A percentile compares a stretch with the other conserved stretches of the same genome.
Evolutionary conservation across 1,140 invertebrate species (phyloP).

Genomic region (Sycobia sp.): DNA sequence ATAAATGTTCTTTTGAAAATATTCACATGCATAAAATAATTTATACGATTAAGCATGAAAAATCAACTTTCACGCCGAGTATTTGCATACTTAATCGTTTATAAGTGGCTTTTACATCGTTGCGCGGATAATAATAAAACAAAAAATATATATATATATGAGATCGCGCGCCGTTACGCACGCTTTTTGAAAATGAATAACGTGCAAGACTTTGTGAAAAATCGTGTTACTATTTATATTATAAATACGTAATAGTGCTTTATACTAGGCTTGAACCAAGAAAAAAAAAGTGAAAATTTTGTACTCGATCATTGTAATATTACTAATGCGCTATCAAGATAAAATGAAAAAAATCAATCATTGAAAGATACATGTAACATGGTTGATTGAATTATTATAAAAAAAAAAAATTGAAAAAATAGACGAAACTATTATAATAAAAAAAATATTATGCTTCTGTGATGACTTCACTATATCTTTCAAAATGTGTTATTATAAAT

Average conservation of each 20-base stretch:
- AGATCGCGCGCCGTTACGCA: neutral
- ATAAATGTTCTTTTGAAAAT: no score
- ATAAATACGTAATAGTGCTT: constrained; percentile 52
- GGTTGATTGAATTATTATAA: constrained; percentile 40
- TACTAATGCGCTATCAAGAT: constrained; percentile 51
- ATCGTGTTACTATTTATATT: constrained; percentile 33
- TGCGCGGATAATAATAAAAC: neutral
- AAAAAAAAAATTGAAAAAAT: constrained; percentile 17
- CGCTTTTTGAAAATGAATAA: neutral
- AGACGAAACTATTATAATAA: constrained; percentile 31
- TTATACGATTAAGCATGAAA: neutral
- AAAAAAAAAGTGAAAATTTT: constrained; percentile 53
- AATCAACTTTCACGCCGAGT: neutral
- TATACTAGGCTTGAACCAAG: constrained; percentile 56
- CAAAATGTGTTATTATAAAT: constrained; percentile 23
- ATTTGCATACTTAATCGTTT: constrained; percentile 16
- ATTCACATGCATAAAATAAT: constrained; percentile 1
- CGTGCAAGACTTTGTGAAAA: neutral
- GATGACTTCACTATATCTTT: constrained; percentile 59
- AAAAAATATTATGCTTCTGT: constrained; percentile 60
- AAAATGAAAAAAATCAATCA: constrained; percentile 48
- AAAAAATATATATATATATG: neutral
- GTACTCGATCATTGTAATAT: constrained; percentile 59
- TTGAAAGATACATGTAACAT: constrained; percentile 43
- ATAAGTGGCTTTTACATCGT: constrained; percentile 10